Base-by-base conservation (phyloP, 1,140 invertebrate species). In the Zaprionus nigranus region DNA sequence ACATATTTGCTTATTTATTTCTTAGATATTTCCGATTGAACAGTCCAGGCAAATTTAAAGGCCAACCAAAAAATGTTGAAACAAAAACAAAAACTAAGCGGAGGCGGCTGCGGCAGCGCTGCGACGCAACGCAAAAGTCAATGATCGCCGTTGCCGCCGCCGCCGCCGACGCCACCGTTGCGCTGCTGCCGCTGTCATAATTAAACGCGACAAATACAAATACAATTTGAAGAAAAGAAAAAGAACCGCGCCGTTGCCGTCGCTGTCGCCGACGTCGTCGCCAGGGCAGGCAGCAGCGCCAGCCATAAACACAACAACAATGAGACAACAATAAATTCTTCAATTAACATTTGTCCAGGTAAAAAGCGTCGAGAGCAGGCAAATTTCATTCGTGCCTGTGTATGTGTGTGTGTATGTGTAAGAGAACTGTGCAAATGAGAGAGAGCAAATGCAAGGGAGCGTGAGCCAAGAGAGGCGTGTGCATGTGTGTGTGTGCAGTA, bases 121-220 rank as follows among this genome's bases (percentile, higher is more conserved):
- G 67, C 67, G 61, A 64, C 60, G 61, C 62, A 30, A 56, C 22
- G 58, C 67, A 77, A 77, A 85, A 88, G 85, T 88, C 85, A 88
- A 90, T 90, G 85, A 88, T 88, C 85, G 81, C 36, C 58, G 43
- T 70, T 64, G 61, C 61, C 49, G 66, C 43, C 71, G 20, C 54
- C 71, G 36, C 54, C 56, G 63, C 28, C 69, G 65, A 3, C 62
- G 66, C 22, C 78, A 63, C 46, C 75, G 74, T n/a, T 43, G 40
- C 58, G 58, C 38, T 56, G 69, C 28, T 69, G 60, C 11, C 61
- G 72, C 26, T 90, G 84, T 88, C 84, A 88, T 90, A 88, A 88
- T 88, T 88, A 88, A 88, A 88, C 85, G 81, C 84, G 84, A 88
- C 84, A 88, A 88, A 90, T 88, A 85, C 87, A 88, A 87, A 90